Conservation (phyloP, 2,888 invertebrate genomes). For the Margaritifera margaritifera region DNA sequence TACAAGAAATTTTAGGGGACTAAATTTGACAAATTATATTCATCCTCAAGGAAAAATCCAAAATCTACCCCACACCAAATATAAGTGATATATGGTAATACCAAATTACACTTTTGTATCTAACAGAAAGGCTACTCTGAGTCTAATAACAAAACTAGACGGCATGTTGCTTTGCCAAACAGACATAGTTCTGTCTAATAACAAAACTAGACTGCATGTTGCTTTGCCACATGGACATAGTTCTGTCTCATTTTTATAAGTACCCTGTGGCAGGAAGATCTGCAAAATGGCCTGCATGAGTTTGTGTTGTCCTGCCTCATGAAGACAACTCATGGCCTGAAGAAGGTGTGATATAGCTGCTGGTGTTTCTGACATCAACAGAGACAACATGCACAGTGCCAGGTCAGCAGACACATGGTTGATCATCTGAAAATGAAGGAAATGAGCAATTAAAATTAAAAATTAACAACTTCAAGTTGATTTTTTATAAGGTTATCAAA, state of each 20-base stretch:
- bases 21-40: no score
- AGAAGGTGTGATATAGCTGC: constrained; percentile 62
- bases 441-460: constrained; percentile 1
- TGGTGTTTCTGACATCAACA: constrained; percentile 63
- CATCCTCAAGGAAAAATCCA: no score
- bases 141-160: no score
- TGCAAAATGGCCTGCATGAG: constrained; percentile 59
- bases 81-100: no score
- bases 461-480: neutral
- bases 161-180: no score
- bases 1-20: no score
- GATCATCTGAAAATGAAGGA: constrained; percentile 50
- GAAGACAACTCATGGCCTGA: constrained; percentile 55
- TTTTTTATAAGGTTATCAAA: neutral
- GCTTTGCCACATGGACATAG: no score
- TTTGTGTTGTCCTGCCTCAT: constrained; percentile 49
- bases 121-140: no score
- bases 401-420: constrained; percentile 60
- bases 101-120: no score
- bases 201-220: no score
- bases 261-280: constrained; percentile 64
- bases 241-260: neutral
- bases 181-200: no score
- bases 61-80: no score
- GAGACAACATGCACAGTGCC: constrained; percentile 58